Base-by-base conservation (phyloP, 2,113 vertebrate genomes). In the Trinectes maculatus region DNA sequence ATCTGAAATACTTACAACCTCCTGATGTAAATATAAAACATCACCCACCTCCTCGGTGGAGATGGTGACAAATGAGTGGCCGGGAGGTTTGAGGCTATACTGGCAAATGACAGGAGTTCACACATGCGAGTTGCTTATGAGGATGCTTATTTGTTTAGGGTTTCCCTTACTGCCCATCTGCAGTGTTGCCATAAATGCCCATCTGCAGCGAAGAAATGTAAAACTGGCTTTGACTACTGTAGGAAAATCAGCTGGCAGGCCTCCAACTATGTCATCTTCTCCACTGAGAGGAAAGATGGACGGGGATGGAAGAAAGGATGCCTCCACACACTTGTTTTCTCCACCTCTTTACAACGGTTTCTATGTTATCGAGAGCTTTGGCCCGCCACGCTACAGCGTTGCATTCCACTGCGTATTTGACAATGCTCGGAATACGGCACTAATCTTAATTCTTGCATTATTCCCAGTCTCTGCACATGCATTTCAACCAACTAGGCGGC, bases 391-490 rank as follows among this genome's bases (percentile, higher is more conserved):
- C 68, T 55, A 42, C 77, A 69, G 69, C 73, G 39, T 56, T 26
- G 47, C n/a, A 7, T 68, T 5, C 16, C 63, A 73, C 74, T 84
- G 86, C 81, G 63, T 79, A 51, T 74, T 77, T 78, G 67, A 85
- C 81, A 83, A 82, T 74, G 77, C 80, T 68, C 70, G 62, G 42
- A 34, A 12, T 48, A 8, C 59, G 46, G 71, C 43, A 61, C 65
- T 89, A 83, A 90, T 89, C 77, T 79, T 88, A 83, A 89, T 85
- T 87, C 80, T 79, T 49, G 40, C 19, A 16, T 79, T 61, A 76
- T 52, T 65, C 60, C 71, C 62, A 33, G 29, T 61, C 28, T 52
- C 29, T 71, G 70, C 21, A 6, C 65, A 48, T 64, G 65, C 64
- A 77, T 86, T 84, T 81, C 80, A 85, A 85, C 90, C 87, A 80